Evolutionary conservation across 2,113 vertebrate species (phyloP).

Genomic region (Zosterops pallidus): DNA sequence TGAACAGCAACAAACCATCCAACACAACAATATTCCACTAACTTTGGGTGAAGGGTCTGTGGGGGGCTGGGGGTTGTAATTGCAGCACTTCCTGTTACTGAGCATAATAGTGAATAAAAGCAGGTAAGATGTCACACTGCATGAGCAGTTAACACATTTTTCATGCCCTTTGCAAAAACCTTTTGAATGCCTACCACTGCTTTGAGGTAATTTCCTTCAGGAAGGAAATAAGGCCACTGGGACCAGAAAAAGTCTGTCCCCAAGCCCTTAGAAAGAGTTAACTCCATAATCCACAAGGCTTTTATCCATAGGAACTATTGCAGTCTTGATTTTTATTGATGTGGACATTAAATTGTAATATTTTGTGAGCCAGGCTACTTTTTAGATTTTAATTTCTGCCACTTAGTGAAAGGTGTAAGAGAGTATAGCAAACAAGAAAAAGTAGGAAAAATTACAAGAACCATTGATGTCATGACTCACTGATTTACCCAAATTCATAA

Average conservation of each 20-base stretch:
- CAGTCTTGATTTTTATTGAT: not conserved
- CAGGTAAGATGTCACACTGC: not conserved
- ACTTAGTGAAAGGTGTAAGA: not conserved
- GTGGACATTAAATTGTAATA: not conserved
- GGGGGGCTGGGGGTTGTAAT: not conserved
- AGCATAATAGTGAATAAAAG: not conserved
- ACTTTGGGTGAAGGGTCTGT: not conserved
- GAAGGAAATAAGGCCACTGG: not conserved
- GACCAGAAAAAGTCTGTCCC: not conserved
- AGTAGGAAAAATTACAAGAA: not conserved
- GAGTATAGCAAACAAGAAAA: not conserved
- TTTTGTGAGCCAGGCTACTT: not conserved
- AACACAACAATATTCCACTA: not conserved
- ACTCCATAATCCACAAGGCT: not conserved
- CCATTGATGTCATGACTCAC: not conserved
- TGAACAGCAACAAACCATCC: not conserved
- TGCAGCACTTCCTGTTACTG: not conserved
- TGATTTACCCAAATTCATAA: not conserved
- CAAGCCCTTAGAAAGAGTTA: not conserved
- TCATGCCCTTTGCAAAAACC: not conserved
- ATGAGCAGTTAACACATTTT: not conserved
- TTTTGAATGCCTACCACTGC: not conserved
- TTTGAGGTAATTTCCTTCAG: not conserved
- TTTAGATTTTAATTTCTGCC: not conserved
- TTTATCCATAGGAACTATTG: not conserved